Evolutionary conservation across 2,797 vertebrate species (phyloP), one percentile per base, ranked within the genome.

Genomic region (Aythya fuligula): DNA sequence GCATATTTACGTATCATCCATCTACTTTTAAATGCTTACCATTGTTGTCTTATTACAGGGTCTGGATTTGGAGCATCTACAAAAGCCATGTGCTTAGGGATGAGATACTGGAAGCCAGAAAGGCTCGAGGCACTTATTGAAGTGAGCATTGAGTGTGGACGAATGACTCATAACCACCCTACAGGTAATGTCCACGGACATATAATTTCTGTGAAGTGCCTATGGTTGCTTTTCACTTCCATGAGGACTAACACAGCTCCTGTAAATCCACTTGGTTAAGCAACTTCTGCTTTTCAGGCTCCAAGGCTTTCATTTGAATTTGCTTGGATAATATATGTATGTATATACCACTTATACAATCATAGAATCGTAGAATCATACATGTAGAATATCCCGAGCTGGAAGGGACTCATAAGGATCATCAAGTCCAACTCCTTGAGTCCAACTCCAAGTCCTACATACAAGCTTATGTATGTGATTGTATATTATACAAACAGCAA

Each of bases 151-250:
- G 99, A 99, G 97, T 98, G 98, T 0, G 99, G 99, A 64, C 98
- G 99, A 81, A 99, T 99, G 99, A 99, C 99, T n/a, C 99, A 99
- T 61, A 99, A 99, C 97, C 99, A 99, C 36, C 99, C 99, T 20
- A 99, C 99, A 98, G 99, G 99, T 99, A 98, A 62, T 2, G 4
- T 4, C 11, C 1, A 6, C 38, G 22, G 36, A 19, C 56, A 5
- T 32, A 3, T 11, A 1, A 1, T 13, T 7, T 6, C 2, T 2
- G 32, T 61, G 21, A 36, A 7, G 53, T 56, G 24, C 61, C 61
- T 32, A 10, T 22, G 34, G 70, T 36, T 60, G 53, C 45, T 69
- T 53, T 71, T 75, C 17, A 13, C 43, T 73, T 78, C 80, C 36
- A 14, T 13, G 2, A 22, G 12, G 22, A 58, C 56, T 92, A 20